Base-by-base conservation (phyloP, 2,113 vertebrate genomes). In the Pterocles gutturalis region DNA sequence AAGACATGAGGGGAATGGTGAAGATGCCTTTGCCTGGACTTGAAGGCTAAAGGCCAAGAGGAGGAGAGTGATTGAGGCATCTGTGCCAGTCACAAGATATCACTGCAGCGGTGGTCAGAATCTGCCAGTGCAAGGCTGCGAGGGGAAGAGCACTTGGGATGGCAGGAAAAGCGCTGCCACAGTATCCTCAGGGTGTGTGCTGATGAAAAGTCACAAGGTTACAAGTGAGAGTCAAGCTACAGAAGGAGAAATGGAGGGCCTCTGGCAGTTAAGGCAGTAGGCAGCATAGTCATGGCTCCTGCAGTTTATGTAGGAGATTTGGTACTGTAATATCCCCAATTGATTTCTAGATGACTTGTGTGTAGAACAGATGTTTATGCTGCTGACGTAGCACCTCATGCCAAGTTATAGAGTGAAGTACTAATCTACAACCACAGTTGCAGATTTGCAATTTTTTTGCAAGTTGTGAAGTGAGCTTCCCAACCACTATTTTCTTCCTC, bases 311-410 rank as follows among this genome's bases (percentile, higher is more conserved):
- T 21, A 81, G 33, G 51, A 57, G 36, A 86, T 60, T n/a, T 60
- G 54, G 41, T 71, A 45, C 41, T 61, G 20, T 41, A 15, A 24
- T 16, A 57, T 21, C 45, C 34, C 46, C 34, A 58, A 3, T 2
- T 65, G 43, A 67, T 87, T 73, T 90, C 60, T 71, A 2, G 4
- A 28, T 60, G 53, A 38, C 38, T 62, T 45, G 24, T 49, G 20
- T 45, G n/a, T 17, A 57, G 65, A 45, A 61, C 64, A 81, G 45
- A 53, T 48, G 18, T 57, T 92, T 34, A 82, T 84, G 91, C 62
- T 94, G 64, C 91, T 95, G 66, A 77, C 83, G 96, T 95, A 83
- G 83, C 24, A 31, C 66, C 83, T 96, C 36, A 28, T 65, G 61
- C 36, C 75, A 61, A 38, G 46, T 79, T 95, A 91, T 46, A 90